A percentile compares a stretch with the other conserved stretches of the same genome.
phyloP scores from a whole-genome alignment of 1,140 invertebrate genomes.

The Drosophila leontia region DNA sequence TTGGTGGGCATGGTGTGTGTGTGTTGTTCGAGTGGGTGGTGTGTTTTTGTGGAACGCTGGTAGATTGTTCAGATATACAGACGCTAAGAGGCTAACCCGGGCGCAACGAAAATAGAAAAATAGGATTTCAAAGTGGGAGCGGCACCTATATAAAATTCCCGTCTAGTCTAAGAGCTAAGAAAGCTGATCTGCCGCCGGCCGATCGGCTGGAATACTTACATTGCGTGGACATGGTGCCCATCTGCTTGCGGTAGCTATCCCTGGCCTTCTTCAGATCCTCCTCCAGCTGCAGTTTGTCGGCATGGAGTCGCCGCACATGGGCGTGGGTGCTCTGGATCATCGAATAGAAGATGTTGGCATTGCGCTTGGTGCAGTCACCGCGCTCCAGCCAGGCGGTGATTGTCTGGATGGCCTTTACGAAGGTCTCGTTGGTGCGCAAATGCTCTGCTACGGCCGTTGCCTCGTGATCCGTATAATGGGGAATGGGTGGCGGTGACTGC shows the following conservation, averaged over 20 bases:
- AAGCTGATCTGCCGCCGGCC: constrained; percentile 16
- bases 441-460: constrained; percentile 92
- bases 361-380: constrained; percentile 95
- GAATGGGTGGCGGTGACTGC: constrained; percentile 93
- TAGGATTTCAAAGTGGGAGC: constrained; percentile 57
- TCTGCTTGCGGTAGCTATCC: constrained; percentile 91
- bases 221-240: constrained; percentile 92
- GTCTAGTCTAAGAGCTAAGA: constrained; percentile 56
- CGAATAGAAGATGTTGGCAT: constrained; percentile 95
- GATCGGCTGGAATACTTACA: constrained; percentile 89
- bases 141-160: constrained; percentile 62
- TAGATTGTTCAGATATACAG: constrained; percentile 63
- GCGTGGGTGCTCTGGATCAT: constrained; percentile 97
- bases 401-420: constrained; percentile 91
- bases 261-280: constrained; percentile 94
- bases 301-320: constrained; percentile 92
- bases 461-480: constrained; percentile 94
- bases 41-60: constrained; percentile 43
- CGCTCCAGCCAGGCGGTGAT: constrained; percentile 95
- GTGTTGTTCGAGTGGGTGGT: constrained; percentile 30
- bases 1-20: constrained; percentile 40
- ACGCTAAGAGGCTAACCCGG: constrained; percentile 66
- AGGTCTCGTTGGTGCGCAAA: constrained; percentile 92
- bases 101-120: constrained; percentile 63
- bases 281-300: constrained; percentile 93